Evolutionary conservation across 2,888 invertebrate genomes (phyloP), one percentile per base, ranked within the genome.

Genomic region (Aphidius colemani): DNA sequence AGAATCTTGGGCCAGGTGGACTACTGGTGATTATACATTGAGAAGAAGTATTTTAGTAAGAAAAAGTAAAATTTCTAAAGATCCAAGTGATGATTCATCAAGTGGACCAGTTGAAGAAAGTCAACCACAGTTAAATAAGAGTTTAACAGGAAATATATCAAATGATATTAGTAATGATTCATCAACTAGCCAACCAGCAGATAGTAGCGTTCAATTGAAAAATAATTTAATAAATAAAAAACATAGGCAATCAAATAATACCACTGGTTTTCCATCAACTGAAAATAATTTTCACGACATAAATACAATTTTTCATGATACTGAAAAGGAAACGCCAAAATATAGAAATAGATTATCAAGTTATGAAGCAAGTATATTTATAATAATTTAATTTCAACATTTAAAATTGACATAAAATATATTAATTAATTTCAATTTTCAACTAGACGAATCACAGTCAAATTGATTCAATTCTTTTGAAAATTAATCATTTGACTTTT

Each of bases 321-420:
- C 74, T 50, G 78, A 78, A 78, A 61, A 72, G n/a, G 78, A 78
- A 78, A 61, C 72, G n/a, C 50, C 70, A 48, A 76, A 74, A 63
- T 72, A 60, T 62, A 67, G 59, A 43, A 72, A 70, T 49, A 57
- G 66, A n/a, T 51, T 63, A 41, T 56, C 53, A 9, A 51, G 13
- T 39, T 58, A 30, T 30, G 30, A 64, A 53, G 45, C 49, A 61
- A 66, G 69, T 66, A 49, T n/a, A 59, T 39, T 18, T 44, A 18
- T 18, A 49, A 30, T 48, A 9, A 1, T 30, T 57, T 9, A 18
- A 41, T 6, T 18, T n/a, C 7, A 48, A 48, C 13, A 53, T 7
- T n/a, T 40, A 18, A 50, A 30, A 48, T 51, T 58, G 10, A 18
- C 11, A 43, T 30, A n/a, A 6, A 13, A 53, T 30, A 3, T 30